Evolutionary conservation across 30 jellyfish, hydroid and myxozoan species (phyloP).

Genomic region (Sanderia malayensis): DNA sequence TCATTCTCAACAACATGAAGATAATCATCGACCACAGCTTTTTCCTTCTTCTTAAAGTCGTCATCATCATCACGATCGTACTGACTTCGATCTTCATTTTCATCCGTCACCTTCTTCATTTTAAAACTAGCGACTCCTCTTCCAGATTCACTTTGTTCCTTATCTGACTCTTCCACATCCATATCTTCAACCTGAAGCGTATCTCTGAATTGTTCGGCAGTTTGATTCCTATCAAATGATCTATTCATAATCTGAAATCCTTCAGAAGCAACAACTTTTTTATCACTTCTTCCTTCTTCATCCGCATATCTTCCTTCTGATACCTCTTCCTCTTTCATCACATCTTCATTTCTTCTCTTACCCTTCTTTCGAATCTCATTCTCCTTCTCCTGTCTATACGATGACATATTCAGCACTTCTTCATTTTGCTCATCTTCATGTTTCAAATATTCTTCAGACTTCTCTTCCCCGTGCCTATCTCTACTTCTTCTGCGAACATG

Average conservation of each 20-base stretch:
- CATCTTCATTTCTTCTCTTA: background rate
- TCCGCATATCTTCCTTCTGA: background rate
- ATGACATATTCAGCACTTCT: background rate
- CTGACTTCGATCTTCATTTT: too few relatives aligned
- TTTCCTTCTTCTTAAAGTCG: background rate
- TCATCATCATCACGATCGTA: background rate
- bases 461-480: background rate
- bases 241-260: too few relatives aligned
- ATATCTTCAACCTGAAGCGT: background rate
- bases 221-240: too few relatives aligned
- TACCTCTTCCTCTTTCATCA: background rate
- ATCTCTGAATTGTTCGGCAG: too few relatives aligned
- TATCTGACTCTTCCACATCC: slow-evolving; percentile 6
- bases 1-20: too few relatives aligned
- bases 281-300: too few relatives aligned
- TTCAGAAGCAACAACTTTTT: too few relatives aligned
- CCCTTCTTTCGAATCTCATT: background rate
- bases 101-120: background rate
- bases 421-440: background rate
- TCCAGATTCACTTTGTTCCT: background rate
- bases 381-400: background rate
- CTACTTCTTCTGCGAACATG: background rate
- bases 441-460: background rate
- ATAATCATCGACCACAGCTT: too few relatives aligned
- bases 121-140: background rate